Evolutionary conservation across 2,113 vertebrate genomes (phyloP), one percentile per base, ranked within the genome.

Genomic region (Atherinomorus stipes): DNA sequence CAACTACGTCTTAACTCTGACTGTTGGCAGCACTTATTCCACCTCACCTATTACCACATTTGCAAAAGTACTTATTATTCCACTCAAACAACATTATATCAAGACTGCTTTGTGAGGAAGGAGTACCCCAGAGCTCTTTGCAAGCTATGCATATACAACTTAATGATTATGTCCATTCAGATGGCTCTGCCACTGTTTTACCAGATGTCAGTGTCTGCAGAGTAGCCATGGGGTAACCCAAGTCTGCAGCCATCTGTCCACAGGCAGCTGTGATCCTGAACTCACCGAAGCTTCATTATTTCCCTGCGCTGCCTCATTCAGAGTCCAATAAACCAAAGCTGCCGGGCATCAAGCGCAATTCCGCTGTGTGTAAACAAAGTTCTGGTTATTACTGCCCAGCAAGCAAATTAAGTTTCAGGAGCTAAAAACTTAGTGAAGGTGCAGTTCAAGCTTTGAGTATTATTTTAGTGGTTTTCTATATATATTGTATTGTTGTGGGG

Each of bases 161-260:
- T 53, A 58, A 34, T 34, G 31, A 75, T 65, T 38, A 2, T 52
- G 0, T 4, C 60, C 28, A 0, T 63, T 81, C 47, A 16, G 52
- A 47, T 23, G 26, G 9, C 49, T 64, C 53, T 4, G 47, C 50
- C 66, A 0, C 53, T 1, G 21, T 45, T 1, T 4, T 12, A 42
- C 15, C 78, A 75, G 62, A 70, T 80, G 76, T 72, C n/a, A 12
- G 44, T 22, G 19, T 65, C 65, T 40, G 1, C 16, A 1, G 18
- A 7, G 11, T 9, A 15, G 50, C 72, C 11, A 0, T 4, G 26
- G 66, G 66, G 49, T 40, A 19, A 50, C 80, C 50, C 11, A 7
- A 21, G 40, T 71, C 62, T 58, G 74, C 71, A 61, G 66, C 77
- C 81, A 78, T 86, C 74, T 86, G 85, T 84, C 63, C 58, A 4